phyloP scores from a whole-genome alignment of 2,113 vertebrate species.

The Onychostoma macrolepis region DNA sequence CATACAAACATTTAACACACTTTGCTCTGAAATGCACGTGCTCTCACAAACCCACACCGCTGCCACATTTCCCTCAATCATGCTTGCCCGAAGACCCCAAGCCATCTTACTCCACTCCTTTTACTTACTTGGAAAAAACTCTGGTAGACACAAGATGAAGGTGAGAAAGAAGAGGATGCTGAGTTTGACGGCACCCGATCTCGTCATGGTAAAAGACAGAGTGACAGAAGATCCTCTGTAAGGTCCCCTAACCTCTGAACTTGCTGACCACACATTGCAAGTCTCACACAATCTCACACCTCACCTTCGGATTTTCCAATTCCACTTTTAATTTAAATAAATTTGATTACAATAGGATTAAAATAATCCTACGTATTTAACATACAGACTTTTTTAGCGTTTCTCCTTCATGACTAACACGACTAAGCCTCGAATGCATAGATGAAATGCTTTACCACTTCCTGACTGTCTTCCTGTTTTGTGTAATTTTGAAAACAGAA shows the following conservation, averaged over 20 bases:
- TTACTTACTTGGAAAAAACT: constrained; percentile 78
- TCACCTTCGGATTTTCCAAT: background rate
- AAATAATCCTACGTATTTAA: background rate
- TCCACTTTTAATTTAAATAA: too few relatives aligned
- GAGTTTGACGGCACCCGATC: constrained; percentile 77
- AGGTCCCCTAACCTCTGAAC: background rate
- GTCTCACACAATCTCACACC: background rate
- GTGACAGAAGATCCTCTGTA: constrained; percentile 28
- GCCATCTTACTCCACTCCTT: background rate
- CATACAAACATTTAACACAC: background rate
- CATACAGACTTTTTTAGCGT: background rate
- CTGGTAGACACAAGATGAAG: constrained; percentile 87
- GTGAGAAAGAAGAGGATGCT: constrained; percentile 75
- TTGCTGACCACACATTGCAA: background rate
- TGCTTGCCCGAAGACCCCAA: background rate
- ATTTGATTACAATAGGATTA: too few relatives aligned
- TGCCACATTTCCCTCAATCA: background rate
- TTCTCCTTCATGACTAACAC: background rate
- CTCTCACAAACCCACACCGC: background rate
- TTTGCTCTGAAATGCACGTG: background rate
- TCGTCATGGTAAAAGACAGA: constrained; percentile 76
- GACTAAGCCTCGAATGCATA: background rate
- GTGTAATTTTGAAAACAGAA: background rate
- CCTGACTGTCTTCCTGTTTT: constrained; percentile 54
- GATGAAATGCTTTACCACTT: constrained; percentile 15